Evolutionary conservation across 2,888 invertebrate species (phyloP).

Genomic region (Nezara viridula): DNA sequence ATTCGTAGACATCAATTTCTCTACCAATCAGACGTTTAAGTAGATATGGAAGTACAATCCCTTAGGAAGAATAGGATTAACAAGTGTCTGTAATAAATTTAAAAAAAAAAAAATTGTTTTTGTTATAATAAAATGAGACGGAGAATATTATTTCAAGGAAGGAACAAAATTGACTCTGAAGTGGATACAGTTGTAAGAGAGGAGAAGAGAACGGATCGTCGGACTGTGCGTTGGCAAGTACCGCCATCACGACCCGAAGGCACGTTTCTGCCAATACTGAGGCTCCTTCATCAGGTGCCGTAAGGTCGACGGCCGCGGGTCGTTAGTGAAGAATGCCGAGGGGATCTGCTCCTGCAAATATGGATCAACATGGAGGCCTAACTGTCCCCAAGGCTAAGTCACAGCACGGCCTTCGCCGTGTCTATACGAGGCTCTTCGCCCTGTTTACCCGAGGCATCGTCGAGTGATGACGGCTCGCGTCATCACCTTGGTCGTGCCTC

Average conservation of each 20-base stretch:
- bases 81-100: too few relatives aligned
- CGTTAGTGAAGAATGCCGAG: neutral
- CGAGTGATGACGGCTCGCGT: neutral
- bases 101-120: too few relatives aligned
- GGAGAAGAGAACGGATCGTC: neutral
- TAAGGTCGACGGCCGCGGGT: constrained; percentile 32
- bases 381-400: neutral
- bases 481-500: neutral
- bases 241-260: neutral
- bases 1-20: too few relatives aligned
- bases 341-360: neutral
- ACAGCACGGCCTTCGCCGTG: neutral
- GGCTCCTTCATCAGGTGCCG: constrained; percentile 45
- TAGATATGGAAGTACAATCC: too few relatives aligned
- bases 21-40: too few relatives aligned
- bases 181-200: neutral
- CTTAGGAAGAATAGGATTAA: too few relatives aligned
- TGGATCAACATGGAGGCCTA: neutral
- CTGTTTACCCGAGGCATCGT: neutral
- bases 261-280: constrained; percentile 21
- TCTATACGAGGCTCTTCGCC: neutral
- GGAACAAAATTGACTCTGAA: neutral
- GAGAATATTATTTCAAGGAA: too few relatives aligned
- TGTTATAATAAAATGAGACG: too few relatives aligned
- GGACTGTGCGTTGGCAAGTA: neutral